Evolutionary conservation across 2,113 vertebrate species (phyloP).

Genomic region (Sisor rabdophorus): DNA sequence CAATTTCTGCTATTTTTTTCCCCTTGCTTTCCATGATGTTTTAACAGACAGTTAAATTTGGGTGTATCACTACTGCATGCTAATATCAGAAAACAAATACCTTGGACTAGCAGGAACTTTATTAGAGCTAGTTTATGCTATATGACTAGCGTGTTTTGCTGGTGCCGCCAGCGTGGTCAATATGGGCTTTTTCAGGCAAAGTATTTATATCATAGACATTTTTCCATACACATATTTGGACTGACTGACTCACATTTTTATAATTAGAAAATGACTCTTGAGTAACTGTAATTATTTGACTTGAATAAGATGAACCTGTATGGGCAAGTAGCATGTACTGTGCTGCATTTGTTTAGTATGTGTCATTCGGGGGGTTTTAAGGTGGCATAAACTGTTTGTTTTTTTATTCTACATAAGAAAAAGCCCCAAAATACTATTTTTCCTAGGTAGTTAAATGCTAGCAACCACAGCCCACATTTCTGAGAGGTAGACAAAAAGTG

Average conservation of each 20-base stretch:
- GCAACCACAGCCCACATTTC: too few species aligned
- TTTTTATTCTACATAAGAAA: too few species aligned
- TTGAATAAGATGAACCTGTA: neutral
- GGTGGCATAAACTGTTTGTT: too few species aligned
- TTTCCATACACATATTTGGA: too few species aligned
- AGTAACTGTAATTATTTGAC: conserved; percentile 1
- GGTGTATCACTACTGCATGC: conserved; percentile 49
- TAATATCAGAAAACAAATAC: neutral
- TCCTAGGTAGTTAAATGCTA: too few species aligned
- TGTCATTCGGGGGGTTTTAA: too few species aligned
- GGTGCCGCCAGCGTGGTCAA: neutral
- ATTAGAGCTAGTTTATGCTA: conserved; percentile 5
- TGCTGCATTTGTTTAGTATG: neutral
- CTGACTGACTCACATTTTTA: neutral
- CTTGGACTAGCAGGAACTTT: conserved; percentile 1
- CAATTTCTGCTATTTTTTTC: conserved; percentile 34
- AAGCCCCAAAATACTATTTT: too few species aligned
- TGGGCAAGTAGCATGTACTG: neutral
- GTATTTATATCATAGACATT: neutral
- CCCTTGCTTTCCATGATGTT: conserved; percentile 13
- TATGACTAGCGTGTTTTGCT: conserved; percentile 2
- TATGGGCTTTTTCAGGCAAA: neutral
- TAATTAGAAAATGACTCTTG: neutral
- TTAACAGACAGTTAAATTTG: conserved; percentile 25
- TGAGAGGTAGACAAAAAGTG: too few species aligned